Conservation (phyloP, 2,888 invertebrate species). For the Xanthia togata region DNA sequence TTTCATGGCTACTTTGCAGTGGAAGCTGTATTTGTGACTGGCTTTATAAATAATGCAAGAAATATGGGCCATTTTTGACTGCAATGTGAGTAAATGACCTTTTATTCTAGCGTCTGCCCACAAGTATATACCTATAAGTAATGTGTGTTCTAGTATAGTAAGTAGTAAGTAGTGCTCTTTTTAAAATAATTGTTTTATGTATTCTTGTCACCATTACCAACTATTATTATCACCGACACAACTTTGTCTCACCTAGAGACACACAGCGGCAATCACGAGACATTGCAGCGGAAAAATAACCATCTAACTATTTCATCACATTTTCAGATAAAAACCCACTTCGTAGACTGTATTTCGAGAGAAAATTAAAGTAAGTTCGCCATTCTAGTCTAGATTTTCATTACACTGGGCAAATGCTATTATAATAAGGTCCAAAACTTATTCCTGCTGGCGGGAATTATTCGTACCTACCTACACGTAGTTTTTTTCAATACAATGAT, state of each 20-base stretch:
- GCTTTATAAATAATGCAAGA: constrained; percentile 24
- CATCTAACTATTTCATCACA: constrained; percentile 8
- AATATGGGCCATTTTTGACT: constrained; percentile 50
- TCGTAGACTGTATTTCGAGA: constrained; percentile 46
- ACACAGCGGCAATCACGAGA: not conserved
- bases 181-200: constrained; percentile 3
- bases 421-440: not conserved
- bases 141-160: constrained; percentile 39
- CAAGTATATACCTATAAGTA: constrained; percentile 29
- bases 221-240: not conserved
- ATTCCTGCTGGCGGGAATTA: constrained; percentile 62
- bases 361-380: constrained; percentile 35
- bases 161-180: constrained; percentile 20
- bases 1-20: constrained; percentile 16
- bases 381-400: constrained; percentile 19
- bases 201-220: not conserved
- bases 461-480: constrained; percentile 9
- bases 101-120: constrained; percentile 31
- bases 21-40: constrained; percentile 18
- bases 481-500: constrained; percentile 32
- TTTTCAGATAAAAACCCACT: constrained; percentile 24
- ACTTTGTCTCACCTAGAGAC: not conserved
- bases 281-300: not conserved
- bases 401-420: constrained; percentile 29
- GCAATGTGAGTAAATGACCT: constrained; percentile 14